Evolutionary conservation across 2,113 vertebrate genomes (phyloP).

Genomic region (Sylvilagus bachmani): DNA sequence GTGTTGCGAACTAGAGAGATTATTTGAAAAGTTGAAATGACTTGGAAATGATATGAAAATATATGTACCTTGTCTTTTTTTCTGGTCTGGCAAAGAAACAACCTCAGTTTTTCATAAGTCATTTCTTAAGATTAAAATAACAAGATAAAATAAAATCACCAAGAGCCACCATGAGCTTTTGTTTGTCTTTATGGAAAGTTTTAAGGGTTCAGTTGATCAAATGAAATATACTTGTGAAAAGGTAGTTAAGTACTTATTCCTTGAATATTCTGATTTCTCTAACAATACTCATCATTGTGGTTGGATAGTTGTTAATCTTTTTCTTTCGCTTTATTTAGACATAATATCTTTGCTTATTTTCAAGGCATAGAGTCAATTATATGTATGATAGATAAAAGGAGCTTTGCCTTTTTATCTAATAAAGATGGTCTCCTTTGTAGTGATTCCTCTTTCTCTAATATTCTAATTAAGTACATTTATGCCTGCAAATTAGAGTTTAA

Average conservation of each 20-base stretch:
- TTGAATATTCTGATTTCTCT: not conserved
- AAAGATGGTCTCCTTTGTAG: not conserved
- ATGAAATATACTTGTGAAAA: not conserved
- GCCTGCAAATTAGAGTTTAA: constrained; percentile 30
- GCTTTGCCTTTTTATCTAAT: constrained; percentile 18
- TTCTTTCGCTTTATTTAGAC: constrained; percentile 20
- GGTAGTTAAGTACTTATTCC: not conserved
- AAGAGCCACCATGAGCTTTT: not conserved
- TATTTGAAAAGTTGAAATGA: not conserved
- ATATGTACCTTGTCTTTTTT: not conserved
- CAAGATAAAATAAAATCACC: not conserved
- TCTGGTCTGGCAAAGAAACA: not conserved
- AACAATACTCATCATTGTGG: not conserved
- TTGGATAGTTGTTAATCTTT: not conserved
- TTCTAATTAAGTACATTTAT: constrained; percentile 38
- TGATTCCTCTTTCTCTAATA: constrained; percentile 31
- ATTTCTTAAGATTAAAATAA: not conserved
- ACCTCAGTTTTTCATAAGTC: not conserved
- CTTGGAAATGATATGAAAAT: not conserved
- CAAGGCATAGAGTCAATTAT: not conserved
- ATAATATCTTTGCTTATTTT: constrained; percentile 31
- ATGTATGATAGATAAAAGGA: constrained; percentile 16
- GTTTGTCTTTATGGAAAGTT: not conserved
- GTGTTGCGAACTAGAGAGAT: not conserved
- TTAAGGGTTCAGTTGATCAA: not conserved